Conservation (phyloP, 1,140 invertebrate species). For the Dryas iulia region DNA sequence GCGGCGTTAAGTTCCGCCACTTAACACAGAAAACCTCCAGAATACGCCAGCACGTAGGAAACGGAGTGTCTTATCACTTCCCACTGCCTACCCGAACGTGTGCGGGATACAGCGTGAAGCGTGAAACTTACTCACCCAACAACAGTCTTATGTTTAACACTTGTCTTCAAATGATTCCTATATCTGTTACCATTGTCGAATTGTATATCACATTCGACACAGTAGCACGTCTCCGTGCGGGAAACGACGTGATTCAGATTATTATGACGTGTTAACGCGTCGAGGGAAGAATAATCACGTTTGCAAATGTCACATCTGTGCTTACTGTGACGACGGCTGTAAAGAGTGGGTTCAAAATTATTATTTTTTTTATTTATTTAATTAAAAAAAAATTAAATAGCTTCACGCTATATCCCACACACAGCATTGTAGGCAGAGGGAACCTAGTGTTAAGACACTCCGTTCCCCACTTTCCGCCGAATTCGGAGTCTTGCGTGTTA, state of each 20-base stretch:
- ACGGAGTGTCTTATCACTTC: too few relatives aligned
- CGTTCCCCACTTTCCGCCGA: too few relatives aligned
- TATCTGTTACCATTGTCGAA: conserved; percentile 34
- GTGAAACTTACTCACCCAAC: conserved; percentile 25
- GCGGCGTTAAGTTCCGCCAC: too few relatives aligned
- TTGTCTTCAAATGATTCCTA: conserved; percentile 28
- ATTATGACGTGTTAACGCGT: conserved; percentile 16
- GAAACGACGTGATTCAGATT: conserved; percentile 11
- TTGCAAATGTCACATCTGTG: conserved; percentile 25
- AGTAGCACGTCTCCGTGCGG: conserved; percentile 33
- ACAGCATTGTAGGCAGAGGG: too few relatives aligned
- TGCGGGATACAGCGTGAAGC: too few relatives aligned
- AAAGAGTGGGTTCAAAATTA: not conserved
- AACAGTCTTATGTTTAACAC: conserved; percentile 21
- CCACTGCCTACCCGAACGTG: too few relatives aligned
- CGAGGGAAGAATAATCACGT: conserved; percentile 9
- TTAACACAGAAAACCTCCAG: too few relatives aligned
- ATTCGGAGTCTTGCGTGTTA: too few relatives aligned
- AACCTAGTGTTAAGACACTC: too few relatives aligned
- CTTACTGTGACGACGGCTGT: conserved; percentile 6
- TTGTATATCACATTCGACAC: conserved; percentile 40
- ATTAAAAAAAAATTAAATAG: too few relatives aligned
- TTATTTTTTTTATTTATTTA: too few relatives aligned
- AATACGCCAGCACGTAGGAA: too few relatives aligned
- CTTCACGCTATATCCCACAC: not conserved